Conservation (phyloP, 2,888 invertebrate species). For the Neocrepidodera transversa region DNA sequence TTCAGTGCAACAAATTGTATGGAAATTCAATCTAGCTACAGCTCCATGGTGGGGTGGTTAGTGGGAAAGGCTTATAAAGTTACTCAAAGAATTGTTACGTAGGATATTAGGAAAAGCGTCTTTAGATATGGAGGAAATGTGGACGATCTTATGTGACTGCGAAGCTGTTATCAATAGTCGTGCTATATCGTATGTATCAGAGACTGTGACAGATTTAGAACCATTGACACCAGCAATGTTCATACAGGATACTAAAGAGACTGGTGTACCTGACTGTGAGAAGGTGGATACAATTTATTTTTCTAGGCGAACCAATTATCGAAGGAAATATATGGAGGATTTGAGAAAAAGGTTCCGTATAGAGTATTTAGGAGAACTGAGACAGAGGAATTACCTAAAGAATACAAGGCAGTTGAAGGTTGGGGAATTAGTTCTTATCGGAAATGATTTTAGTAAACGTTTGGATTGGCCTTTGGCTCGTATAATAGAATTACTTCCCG, state of each 20-base stretch:
- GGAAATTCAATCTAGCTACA: background rate
- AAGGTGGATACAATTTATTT: constrained; percentile 9
- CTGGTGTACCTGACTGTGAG: constrained; percentile 23
- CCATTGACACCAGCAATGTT: constrained; percentile 12
- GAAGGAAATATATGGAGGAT: constrained; percentile 12
- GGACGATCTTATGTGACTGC: background rate
- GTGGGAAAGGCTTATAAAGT: background rate
- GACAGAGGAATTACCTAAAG: background rate
- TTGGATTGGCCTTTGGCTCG: constrained; percentile 23
- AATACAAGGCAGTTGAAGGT: background rate
- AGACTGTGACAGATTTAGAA: constrained; percentile 6
- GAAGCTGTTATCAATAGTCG: background rate
- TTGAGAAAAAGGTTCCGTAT: constrained; percentile 13
- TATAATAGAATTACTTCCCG: constrained; percentile 9
- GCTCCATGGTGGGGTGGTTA: background rate
- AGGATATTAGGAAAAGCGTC: background rate
- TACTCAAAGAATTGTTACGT: background rate
- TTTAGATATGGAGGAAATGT: background rate
- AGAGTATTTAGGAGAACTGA: constrained; percentile 22
- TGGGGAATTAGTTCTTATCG: constrained; percentile 22
- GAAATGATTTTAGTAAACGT: constrained; percentile 16
- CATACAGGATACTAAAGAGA: background rate
- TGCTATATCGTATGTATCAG: background rate
- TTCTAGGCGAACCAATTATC: constrained; percentile 1
- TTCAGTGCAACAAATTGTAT: background rate